Evolutionary conservation across 2,113 vertebrate species (phyloP).

Genomic region (Microcebus ravelobensis): DNA sequence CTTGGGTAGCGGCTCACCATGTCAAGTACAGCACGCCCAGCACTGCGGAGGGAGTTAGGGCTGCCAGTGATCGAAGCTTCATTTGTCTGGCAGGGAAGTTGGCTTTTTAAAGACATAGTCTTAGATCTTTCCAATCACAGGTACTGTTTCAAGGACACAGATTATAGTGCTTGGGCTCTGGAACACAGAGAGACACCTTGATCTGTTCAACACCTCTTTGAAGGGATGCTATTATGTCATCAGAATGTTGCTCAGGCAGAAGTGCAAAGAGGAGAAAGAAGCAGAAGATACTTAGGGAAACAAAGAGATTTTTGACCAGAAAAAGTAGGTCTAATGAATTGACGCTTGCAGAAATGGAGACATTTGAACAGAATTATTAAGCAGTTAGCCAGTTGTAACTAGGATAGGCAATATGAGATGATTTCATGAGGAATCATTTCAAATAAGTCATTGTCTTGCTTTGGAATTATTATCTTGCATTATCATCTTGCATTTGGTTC

Average conservation of each 20-base stretch:
- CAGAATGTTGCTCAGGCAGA: neutral
- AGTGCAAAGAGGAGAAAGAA: constrained; percentile 1
- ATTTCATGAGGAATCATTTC: constrained; percentile 47
- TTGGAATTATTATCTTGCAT: neutral
- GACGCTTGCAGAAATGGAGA: constrained; percentile 62
- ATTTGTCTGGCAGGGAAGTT: neutral
- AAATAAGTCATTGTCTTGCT: constrained; percentile 55
- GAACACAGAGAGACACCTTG: constrained; percentile 16
- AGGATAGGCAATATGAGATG: constrained; percentile 46
- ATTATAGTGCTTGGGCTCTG: neutral
- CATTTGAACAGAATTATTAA: constrained; percentile 63
- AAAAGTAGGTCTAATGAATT: constrained; percentile 58
- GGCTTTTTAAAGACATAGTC: neutral
- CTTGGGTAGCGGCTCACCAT: neutral
- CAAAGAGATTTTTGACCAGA: constrained; percentile 20
- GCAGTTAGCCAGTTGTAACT: constrained; percentile 56
- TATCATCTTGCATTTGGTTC: neutral
- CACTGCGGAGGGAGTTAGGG: neutral
- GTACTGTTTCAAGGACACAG: constrained; percentile 13
- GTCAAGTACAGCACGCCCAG: neutral
- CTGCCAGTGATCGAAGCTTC: neutral
- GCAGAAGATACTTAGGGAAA: neutral
- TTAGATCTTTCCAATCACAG: constrained; percentile 20
- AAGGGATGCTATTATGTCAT: constrained; percentile 39
- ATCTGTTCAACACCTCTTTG: neutral